A percentile compares a stretch with the other conserved stretches of the same genome.
Conservation (phyloP, 2,113 vertebrate genomes). For the Beaufortia kweichowensis region DNA sequence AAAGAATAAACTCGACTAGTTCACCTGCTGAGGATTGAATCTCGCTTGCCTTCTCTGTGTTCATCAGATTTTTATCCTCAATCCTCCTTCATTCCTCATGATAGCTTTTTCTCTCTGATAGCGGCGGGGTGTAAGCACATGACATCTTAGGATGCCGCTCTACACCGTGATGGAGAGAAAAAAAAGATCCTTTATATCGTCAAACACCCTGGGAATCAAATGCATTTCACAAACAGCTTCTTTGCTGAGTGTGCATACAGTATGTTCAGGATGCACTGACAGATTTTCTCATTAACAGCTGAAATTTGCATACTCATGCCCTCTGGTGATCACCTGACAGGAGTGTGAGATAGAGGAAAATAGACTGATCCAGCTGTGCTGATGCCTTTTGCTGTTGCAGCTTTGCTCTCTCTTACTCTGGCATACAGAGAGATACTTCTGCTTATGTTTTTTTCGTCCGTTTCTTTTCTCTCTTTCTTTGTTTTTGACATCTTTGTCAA, state of each 20-base stretch:
- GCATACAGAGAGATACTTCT: conserved; percentile 59
- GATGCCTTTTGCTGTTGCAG: conserved; percentile 19
- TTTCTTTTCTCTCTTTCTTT: conserved; percentile 48
- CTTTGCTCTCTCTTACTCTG: conserved; percentile 55
- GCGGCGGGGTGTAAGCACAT: conserved; percentile 58
- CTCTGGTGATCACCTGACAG: conserved; percentile 61
- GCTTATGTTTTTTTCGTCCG: conserved; percentile 58
- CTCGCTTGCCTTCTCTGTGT: not conserved
- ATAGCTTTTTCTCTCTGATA: conserved; percentile 60
- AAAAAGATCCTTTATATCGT: conserved; percentile 16
- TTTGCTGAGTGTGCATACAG: not conserved
- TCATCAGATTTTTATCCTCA: not conserved
- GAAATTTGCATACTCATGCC: conserved; percentile 60
- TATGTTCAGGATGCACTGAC: conserved; percentile 34
- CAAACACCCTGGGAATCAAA: conserved; percentile 26
- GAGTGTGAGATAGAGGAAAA: conserved; percentile 51
- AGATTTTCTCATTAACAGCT: conserved; percentile 41
- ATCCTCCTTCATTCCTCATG: conserved; percentile 54
- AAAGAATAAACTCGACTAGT: not conserved
- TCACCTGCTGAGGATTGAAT: not conserved
- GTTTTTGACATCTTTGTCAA: conserved; percentile 39
- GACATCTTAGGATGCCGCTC: conserved; percentile 65
- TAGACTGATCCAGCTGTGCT: conserved; percentile 35
- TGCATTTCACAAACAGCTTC: conserved; percentile 6
- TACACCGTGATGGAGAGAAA: conserved; percentile 55